Evolutionary conservation across 1,140 invertebrate species (phyloP).

Genomic region (Drosophila pectinifera): DNA sequence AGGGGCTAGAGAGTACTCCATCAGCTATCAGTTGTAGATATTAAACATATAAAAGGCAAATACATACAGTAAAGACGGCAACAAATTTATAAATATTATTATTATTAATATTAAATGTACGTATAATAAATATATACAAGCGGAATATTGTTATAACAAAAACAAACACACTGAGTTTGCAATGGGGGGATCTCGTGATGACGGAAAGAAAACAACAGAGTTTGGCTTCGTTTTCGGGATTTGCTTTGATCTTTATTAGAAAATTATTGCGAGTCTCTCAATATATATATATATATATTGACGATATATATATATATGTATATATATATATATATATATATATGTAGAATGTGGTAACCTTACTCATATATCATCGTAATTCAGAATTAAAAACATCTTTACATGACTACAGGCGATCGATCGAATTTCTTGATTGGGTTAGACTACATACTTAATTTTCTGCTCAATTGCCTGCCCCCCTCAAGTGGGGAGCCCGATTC

Average conservation of each 20-base stretch:
- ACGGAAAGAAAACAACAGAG: conserved; percentile 24
- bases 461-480: conserved; percentile 7
- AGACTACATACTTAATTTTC: conserved; percentile 29
- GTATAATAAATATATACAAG: conserved; percentile 58
- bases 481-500: background rate
- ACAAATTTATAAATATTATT: conserved; percentile 50
- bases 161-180: background rate
- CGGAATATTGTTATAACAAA: conserved; percentile 31
- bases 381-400: conserved; percentile 74
- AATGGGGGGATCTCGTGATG: background rate
- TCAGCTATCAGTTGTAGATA: conserved; percentile 58
- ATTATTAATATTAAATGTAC: conserved; percentile 44
- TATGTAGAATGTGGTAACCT: conserved; percentile 48
- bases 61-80: conserved; percentile 52
- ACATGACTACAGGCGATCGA: conserved; percentile 60
- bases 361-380: conserved; percentile 38
- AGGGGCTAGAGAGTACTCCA: background rate
- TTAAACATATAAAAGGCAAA: conserved; percentile 56
- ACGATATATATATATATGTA: no score
- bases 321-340: conserved; percentile 47
- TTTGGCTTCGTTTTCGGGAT: conserved; percentile 20
- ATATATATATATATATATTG: conserved; percentile 52
- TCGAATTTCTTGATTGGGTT: conserved; percentile 44
- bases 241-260: conserved; percentile 51
- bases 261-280: conserved; percentile 78